Evolutionary conservation across 2,113 vertebrate species (phyloP).

Genomic region (Stomatorhinus ivindoensis): DNA sequence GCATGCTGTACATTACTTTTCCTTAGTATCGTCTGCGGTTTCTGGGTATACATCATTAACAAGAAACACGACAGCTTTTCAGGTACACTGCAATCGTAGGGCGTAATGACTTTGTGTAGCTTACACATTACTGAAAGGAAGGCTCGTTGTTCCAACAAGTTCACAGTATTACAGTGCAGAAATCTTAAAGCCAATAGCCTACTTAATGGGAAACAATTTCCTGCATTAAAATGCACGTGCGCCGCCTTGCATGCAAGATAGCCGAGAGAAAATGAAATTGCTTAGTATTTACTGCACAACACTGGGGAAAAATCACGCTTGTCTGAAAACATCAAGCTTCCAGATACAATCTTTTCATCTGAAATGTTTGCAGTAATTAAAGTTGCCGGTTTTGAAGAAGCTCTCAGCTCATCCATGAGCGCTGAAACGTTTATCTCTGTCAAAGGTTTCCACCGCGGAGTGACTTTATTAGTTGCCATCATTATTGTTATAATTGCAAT

Average conservation of each 20-base stretch:
- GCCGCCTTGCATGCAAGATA: background rate
- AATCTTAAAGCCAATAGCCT: background rate
- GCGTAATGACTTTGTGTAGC: background rate
- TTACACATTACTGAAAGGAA: background rate
- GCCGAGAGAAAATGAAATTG: background rate
- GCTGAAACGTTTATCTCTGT: background rate
- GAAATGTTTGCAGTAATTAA: background rate
- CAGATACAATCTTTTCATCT: constrained; percentile 13
- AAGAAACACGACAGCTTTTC: background rate
- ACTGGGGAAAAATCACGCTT: background rate
- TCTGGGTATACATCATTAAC: background rate
- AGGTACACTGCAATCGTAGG: background rate
- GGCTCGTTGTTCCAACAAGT: background rate
- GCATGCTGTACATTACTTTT: background rate
- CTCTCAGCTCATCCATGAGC: background rate
- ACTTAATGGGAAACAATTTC: background rate
- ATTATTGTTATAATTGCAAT: background rate
- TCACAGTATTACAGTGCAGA: background rate
- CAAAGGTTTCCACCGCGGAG: background rate
- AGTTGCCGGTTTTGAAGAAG: background rate
- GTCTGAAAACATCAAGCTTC: background rate
- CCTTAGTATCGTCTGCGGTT: background rate
- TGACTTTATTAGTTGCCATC: background rate
- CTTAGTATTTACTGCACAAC: background rate
- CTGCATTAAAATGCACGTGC: background rate